phyloP scores from a whole-genome alignment of 2,888 invertebrate species.

The Hydriomena furcata region DNA sequence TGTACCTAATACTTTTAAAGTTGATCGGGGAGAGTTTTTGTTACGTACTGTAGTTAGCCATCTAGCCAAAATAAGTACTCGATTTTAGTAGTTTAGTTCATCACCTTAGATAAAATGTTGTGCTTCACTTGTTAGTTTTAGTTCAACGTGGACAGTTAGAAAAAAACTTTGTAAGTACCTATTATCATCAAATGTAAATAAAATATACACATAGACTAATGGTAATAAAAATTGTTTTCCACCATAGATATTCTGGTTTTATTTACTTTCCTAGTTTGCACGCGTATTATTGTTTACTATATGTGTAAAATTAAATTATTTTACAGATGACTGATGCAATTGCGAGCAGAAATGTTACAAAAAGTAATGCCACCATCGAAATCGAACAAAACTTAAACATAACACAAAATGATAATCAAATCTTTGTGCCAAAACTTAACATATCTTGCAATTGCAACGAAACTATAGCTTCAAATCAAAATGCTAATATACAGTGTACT shows the following conservation, averaged over 20 bases:
- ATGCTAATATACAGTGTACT: constrained; percentile 8
- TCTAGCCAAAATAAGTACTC: too few relatives aligned
- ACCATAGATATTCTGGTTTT: constrained; percentile 36
- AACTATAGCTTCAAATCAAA: constrained; percentile 18
- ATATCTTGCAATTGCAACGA: constrained; percentile 28
- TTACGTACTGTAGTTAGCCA: too few relatives aligned
- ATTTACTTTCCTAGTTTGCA: constrained; percentile 20
- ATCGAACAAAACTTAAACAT: constrained; percentile 8
- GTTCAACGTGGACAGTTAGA: constrained; percentile 26
- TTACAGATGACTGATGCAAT: constrained; percentile 66
- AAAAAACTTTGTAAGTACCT: constrained; percentile 17
- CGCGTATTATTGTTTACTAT: not conserved
- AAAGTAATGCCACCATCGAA: constrained; percentile 23
- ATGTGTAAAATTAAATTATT: constrained; percentile 14
- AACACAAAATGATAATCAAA: constrained; percentile 19
- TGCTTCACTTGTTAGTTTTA: constrained; percentile 28
- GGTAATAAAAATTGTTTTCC: constrained; percentile 29
- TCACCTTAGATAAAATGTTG: too few relatives aligned
- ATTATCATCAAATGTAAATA: constrained; percentile 31
- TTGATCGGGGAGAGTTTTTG: too few relatives aligned
- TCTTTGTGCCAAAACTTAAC: not conserved
- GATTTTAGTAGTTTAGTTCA: not conserved
- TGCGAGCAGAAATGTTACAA: constrained; percentile 37
- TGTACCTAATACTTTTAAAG: too few relatives aligned
- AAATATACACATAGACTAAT: constrained; percentile 12